Conservation (phyloP, 92 coral and sea anemone species). For the Pocillopora grandis region DNA sequence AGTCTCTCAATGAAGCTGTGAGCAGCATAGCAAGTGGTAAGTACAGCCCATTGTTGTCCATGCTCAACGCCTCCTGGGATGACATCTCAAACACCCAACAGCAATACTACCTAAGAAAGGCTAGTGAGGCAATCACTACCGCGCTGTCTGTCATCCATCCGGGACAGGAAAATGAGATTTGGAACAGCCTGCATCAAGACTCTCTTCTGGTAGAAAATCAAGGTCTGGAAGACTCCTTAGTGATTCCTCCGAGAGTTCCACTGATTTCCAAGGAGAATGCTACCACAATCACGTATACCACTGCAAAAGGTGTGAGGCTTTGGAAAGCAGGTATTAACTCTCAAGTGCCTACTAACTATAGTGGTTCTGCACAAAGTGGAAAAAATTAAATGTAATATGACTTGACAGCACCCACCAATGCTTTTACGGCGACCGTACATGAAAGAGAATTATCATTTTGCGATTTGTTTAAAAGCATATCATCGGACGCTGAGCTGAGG, state of each 20-base stretch:
- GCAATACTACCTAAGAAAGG: constrained; percentile 40
- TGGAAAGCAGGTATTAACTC: no score
- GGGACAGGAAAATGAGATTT: no score
- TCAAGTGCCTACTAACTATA: no score
- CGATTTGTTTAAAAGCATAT: no score
- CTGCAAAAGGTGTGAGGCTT: constrained; percentile 44
- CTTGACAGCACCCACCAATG: no score
- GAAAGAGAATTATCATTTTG: no score
- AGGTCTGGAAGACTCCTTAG: neutral
- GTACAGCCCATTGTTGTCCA: constrained; percentile 17
- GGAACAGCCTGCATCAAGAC: no score
- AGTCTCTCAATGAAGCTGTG: constrained; percentile 34
- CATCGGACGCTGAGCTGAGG: no score
- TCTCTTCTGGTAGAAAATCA: no score
- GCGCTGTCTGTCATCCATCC: neutral
- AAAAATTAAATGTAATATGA: no score
- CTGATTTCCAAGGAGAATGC: constrained; percentile 30
- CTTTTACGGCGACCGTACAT: no score
- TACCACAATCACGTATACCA: constrained; percentile 24
- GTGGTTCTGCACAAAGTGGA: no score
- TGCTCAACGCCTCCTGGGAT: constrained; percentile 52
- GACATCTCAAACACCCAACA: constrained; percentile 56
- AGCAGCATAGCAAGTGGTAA: constrained; percentile 1
- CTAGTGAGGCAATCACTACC: constrained; percentile 36
- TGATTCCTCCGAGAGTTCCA: neutral